A percentile compares a stretch with the other conserved stretches of the same genome.
Conservation (phyloP, 2,888 invertebrate genomes). For the Perizoma affinitatum region DNA sequence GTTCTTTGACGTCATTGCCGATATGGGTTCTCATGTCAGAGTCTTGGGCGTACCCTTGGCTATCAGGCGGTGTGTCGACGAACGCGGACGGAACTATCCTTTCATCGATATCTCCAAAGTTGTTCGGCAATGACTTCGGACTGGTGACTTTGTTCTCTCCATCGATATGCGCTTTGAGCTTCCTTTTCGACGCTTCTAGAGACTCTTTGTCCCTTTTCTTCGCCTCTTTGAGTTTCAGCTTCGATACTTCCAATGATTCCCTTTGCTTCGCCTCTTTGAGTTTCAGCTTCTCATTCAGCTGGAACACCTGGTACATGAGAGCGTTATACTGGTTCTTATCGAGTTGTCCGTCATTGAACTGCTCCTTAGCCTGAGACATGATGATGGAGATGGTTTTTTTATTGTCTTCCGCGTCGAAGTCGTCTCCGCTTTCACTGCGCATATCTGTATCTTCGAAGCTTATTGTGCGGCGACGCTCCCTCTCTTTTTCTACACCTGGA, state of each 20-base stretch:
- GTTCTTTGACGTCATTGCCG: constrained; percentile 41
- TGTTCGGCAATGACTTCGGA: constrained; percentile 74
- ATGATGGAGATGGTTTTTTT: constrained; percentile 90
- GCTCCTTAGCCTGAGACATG: constrained; percentile 92
- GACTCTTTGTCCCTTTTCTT: constrained; percentile 86
- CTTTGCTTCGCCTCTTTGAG: constrained; percentile 90
- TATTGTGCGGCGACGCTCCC: constrained; percentile 81
- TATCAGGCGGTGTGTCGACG: constrained; percentile 63
- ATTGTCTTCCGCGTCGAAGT: constrained; percentile 83
- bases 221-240: constrained; percentile 89
- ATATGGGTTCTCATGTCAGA: constrained; percentile 66
- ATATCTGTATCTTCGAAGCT: constrained; percentile 82
- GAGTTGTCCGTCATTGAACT: constrained; percentile 89
- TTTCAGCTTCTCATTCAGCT: constrained; percentile 90
- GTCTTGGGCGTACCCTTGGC: constrained; percentile 59
- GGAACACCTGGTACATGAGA: constrained; percentile 90
- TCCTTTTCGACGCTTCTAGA: constrained; percentile 80
- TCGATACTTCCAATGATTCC: constrained; percentile 85
- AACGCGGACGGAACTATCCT: constrained; percentile 66
- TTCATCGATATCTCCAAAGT: constrained; percentile 81
- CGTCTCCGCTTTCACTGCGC: constrained; percentile 72
- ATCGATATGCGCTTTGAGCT: constrained; percentile 66
- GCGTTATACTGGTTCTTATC: constrained; percentile 90
- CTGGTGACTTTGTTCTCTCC: constrained; percentile 76
- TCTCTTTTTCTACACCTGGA: constrained; percentile 75